These are phyloP conservation scores for Pangasius mekongensis DNA, from an alignment of 2,797 vertebrate species.

Conservation along the genomic window DNA sequence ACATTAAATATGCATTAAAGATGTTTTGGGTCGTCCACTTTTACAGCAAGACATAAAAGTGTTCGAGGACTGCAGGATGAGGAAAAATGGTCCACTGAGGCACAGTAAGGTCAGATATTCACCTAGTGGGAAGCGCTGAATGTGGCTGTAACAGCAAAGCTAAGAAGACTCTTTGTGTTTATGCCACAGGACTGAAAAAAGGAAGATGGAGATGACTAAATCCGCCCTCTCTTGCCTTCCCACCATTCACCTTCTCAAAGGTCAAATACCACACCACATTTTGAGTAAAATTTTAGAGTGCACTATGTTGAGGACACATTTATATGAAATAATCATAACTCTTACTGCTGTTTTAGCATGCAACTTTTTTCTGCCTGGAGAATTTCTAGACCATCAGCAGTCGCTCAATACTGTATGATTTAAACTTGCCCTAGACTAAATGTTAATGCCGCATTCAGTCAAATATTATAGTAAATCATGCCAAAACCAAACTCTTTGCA, in stretches of 20 bases:
- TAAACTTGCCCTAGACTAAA: constrained; percentile 18
- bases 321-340: neutral
- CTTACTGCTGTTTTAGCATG: neutral
- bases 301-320: neutral
- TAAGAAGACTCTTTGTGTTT: constrained; percentile 38
- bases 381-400: constrained; percentile 1
- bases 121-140: constrained; percentile 40
- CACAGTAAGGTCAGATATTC: constrained; percentile 13
- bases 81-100: constrained; percentile 10
- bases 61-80: neutral
- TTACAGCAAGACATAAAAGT: constrained; percentile 24
- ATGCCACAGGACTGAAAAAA: constrained; percentile 17
- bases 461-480: constrained; percentile 27
- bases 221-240: constrained; percentile 25
- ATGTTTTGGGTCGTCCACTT: constrained; percentile 27
- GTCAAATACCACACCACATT: neutral
- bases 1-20: constrained; percentile 76
- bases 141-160: constrained; percentile 35
- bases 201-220: constrained; percentile 2
- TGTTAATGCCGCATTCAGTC: constrained; percentile 1
- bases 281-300: neutral
- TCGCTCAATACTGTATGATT: neutral
- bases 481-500: constrained; percentile 11
- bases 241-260: constrained; percentile 28
- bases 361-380: neutral